Conservation (phyloP, 2,113 vertebrate species). For the Neotragus pygmaeus region DNA sequence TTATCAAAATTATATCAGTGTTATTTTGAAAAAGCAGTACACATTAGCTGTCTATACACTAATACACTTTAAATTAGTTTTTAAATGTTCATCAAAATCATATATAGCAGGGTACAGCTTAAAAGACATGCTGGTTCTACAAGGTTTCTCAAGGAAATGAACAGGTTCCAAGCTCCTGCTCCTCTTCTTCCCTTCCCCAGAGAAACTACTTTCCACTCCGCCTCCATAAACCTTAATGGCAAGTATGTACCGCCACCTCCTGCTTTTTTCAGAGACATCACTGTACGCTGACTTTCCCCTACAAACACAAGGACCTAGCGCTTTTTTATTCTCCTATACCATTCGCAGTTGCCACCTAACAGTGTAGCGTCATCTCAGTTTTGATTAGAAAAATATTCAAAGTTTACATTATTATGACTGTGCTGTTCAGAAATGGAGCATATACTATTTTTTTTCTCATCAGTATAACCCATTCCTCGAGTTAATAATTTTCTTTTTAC, state of each 20-base stretch:
- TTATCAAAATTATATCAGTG: not conserved
- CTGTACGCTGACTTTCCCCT: not conserved
- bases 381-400: not conserved
- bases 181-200: not conserved
- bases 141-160: not conserved
- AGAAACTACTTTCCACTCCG: not conserved
- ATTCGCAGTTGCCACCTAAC: not conserved
- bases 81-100: not conserved
- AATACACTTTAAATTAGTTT: not conserved
- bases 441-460: not conserved
- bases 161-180: not conserved
- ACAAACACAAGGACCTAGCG: not conserved
- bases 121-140: not conserved
- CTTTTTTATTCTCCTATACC: not conserved
- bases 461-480: not conserved
- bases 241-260: not conserved
- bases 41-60: not conserved
- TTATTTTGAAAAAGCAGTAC: not conserved
- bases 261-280: not conserved
- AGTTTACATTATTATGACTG: not conserved
- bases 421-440: not conserved
- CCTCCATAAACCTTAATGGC: not conserved
- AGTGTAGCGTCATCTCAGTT: not conserved
- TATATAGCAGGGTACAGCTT: not conserved
- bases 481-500: conserved; percentile 15